Evolutionary conservation across 2,113 vertebrate species (phyloP).

Genomic region (Hyaena hyaena): DNA sequence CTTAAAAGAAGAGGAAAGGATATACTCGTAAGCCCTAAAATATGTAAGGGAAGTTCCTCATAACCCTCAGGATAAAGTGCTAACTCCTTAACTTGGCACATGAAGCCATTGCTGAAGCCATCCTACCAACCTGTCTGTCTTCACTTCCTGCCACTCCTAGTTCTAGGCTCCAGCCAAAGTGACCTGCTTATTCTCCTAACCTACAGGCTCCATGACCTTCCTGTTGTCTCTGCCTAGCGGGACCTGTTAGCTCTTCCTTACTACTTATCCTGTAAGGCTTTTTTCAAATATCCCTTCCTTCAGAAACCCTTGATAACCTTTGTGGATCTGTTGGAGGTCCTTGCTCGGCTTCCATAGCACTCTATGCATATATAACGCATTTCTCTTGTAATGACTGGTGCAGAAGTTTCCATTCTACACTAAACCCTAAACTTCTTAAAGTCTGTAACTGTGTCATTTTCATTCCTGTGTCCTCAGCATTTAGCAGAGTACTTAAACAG

Average conservation of each 20-base stretch:
- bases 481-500: background rate
- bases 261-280: background rate
- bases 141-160: background rate
- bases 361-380: background rate
- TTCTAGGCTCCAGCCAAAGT: background rate
- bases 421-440: background rate
- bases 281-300: background rate
- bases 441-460: background rate
- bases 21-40: background rate
- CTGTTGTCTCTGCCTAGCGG: background rate
- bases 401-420: background rate
- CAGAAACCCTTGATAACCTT: background rate
- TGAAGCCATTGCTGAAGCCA: background rate
- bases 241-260: background rate
- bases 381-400: background rate
- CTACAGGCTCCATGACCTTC: background rate
- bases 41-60: background rate
- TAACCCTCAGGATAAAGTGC: background rate
- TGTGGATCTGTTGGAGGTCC: background rate
- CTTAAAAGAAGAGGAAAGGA: background rate
- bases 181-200: background rate
- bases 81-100: background rate
- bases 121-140: background rate
- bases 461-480: background rate
- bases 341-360: background rate